Evolutionary conservation across 1,140 invertebrate species (phyloP), one percentile per base, ranked within the genome.

Genomic region (Drosophila lini): DNA sequence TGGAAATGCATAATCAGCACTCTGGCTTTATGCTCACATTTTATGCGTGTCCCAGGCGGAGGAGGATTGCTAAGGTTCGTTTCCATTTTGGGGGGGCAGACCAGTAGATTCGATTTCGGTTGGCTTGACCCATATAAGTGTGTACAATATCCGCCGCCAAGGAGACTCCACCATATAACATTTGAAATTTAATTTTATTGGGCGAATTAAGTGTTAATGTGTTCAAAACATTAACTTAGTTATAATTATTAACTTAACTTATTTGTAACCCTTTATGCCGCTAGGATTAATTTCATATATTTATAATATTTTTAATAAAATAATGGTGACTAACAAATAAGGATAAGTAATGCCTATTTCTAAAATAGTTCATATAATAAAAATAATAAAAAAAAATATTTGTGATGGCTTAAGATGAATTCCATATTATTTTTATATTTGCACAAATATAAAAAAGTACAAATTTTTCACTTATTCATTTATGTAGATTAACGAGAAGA

Each of bases 1-100:
- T 84, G 78, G 78, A 81, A 85, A 85, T 81, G 81, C 81, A 84
- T 82, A 82, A 82, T 78, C 74, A 81, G 68, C 74, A 41, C 22
- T 53, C 34, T 31, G 45, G 45, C 47, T 40, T 45, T 65, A 31
- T 47, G 53, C 53, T 48, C 48, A 50, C 19, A 50, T 74, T 74
- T 65, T 52, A 71, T 84, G 81, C 70, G 63, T 79, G 69, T 78
- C 41, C 63, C 80, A 78, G 59, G 68, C 53, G 50, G 32, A 58
- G 53, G 19, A 81, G 75, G 81, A 81, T 84, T 63, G 58, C 58
- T 69, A 53, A 36, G 32, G 50, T 53, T 53, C 13, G 38, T 50
- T 19, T 13, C 32, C 16, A 22, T 36, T 34, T 13, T 11, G 13
- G 6, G 16, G 16, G 50, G 52, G 47, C 9, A 31, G 8, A 57